Conservation (phyloP, 2,888 invertebrate genomes). For the Acronicta psi region DNA sequence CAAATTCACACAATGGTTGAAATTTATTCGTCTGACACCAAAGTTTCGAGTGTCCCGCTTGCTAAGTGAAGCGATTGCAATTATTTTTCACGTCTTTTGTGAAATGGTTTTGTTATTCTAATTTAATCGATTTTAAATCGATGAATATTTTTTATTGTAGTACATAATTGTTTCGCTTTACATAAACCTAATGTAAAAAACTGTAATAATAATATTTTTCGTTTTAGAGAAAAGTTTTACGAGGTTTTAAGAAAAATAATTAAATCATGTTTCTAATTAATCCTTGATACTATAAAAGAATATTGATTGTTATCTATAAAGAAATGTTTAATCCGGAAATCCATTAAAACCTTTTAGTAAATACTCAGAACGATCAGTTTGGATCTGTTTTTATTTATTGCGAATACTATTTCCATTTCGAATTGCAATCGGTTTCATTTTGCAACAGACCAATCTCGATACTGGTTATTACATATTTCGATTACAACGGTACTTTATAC, state of each 20-base stretch:
- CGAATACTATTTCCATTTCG: background rate
- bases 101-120: constrained; percentile 33
- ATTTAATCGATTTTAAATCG: constrained; percentile 20
- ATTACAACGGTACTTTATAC: constrained; percentile 7
- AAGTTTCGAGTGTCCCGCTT: constrained; percentile 65
- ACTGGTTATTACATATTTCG: constrained; percentile 17
- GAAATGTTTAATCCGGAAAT: too few relatives aligned
- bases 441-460: background rate
- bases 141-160: background rate
- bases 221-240: too few relatives aligned
- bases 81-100: constrained; percentile 55
- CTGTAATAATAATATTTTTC: too few relatives aligned
- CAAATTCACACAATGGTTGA: constrained; percentile 74
- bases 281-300: too few relatives aligned
- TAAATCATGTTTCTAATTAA: too few relatives aligned
- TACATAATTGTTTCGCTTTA: background rate
- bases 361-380: background rate
- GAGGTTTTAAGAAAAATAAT: too few relatives aligned
- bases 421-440: background rate
- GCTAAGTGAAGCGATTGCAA: constrained; percentile 60
- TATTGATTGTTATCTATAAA: too few relatives aligned
- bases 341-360: background rate
- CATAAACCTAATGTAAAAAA: too few relatives aligned
- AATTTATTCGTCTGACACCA: constrained; percentile 74
- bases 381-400: background rate